phyloP scores from a whole-genome alignment of 92 coral and sea anemone species.

The Phenganax stokvisi region DNA sequence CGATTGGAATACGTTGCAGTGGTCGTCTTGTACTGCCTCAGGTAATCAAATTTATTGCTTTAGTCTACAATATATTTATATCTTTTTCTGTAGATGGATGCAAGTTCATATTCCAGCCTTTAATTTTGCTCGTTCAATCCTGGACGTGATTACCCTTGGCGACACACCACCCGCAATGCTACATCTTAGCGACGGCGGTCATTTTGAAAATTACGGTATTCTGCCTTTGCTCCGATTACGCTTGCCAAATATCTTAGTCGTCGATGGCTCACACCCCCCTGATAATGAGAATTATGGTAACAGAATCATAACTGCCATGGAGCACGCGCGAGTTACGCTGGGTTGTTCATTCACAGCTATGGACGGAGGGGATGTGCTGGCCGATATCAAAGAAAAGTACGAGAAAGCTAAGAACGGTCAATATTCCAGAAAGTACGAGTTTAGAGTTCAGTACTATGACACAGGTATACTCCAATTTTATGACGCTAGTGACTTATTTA shows the following conservation, averaged over 20 bases:
- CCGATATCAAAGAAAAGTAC: not conserved
- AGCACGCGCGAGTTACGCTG: not conserved
- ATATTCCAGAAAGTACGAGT: conserved; percentile 35
- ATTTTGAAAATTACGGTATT: conserved; percentile 12
- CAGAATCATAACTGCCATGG: not conserved
- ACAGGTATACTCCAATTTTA: not conserved
- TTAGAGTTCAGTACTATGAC: not conserved
- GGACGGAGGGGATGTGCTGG: not conserved
- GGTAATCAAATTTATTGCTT: too few species aligned
- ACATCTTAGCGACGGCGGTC: conserved; percentile 12
- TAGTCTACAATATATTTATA: too few species aligned
- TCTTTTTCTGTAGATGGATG: too few species aligned
- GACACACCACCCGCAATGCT: conserved; percentile 3
- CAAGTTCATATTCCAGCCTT: not conserved
- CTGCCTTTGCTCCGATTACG: not conserved
- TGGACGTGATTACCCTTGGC: not conserved
- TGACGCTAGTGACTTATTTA: too few species aligned
- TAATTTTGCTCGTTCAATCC: not conserved
- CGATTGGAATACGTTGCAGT: too few species aligned
- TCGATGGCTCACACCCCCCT: not conserved
- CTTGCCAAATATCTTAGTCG: conserved; percentile 4
- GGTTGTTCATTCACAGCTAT: conserved; percentile 2
- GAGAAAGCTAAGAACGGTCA: not conserved
- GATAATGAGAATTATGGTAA: not conserved
- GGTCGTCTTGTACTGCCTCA: too few species aligned